Base-by-base conservation (phyloP, 2,888 invertebrate species). In the Athripsodes cinereus region DNA sequence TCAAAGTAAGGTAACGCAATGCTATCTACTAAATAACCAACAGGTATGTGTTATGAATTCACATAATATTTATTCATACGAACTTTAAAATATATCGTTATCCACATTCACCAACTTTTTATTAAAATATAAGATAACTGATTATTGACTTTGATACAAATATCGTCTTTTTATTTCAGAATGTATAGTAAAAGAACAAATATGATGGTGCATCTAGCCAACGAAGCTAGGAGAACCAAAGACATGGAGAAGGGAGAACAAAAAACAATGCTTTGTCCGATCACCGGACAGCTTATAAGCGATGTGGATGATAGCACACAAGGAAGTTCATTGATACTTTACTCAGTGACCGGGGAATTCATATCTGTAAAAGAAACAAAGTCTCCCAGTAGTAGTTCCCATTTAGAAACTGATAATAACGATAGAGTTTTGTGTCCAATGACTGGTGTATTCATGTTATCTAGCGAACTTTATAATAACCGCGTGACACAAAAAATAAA, bases 401-500 rank as follows among this genome's bases (percentile, higher is more conserved):
- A 46, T 46, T 13, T 16, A 5, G 46, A 46, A 16, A 46, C 46
- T 13, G 6, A 11, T 8, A 6, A 46, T 8, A 46, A 46, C 6
- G 46, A 46, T 16, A 46, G 16, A 16, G n/a, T 46, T 46, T 46
- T 46, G 46, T 46, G 46, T 46, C 46, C 46, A 16, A 46, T 46
- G 6, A 16, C 8, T 16, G 46, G 8, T 46, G 46, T 16, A 5
- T 13, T 16, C n/a, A n/a, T n/a, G n/a, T n/a, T 34, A 34, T 34
- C 34, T 10, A 34, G 34, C 13, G 34, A 34, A 34, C 34, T 34
- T 46, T 16, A 8, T 5, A 46, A 11, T 16, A 16, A 11, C 18
- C 10, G 8, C n/a, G 46, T 16, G 11, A 16, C 18, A 46, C 46
- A 46, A 18, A 46, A 46, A 16, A 46, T 46, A 16, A 46, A 46